These are phyloP conservation scores for Puntigrus tetrazona DNA, from an alignment of 2,113 vertebrate genomes.

Conservation along the genomic window DNA sequence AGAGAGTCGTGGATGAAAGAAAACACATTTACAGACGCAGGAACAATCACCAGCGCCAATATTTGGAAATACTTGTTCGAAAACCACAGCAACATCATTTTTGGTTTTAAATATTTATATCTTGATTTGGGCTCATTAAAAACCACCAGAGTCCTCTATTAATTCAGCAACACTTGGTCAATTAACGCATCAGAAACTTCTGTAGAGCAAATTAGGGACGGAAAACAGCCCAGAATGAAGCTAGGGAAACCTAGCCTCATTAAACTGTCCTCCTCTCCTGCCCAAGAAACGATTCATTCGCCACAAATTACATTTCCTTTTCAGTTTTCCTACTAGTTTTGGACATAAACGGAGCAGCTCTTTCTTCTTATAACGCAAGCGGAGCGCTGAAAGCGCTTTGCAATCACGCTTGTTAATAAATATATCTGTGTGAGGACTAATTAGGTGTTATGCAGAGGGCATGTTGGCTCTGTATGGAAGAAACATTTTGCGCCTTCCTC, in stretches of 20 bases:
- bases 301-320: not conserved
- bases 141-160: not conserved
- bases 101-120: not conserved
- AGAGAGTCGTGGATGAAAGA: not conserved
- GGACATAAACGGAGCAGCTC: not conserved
- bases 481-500: too few species aligned
- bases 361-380: not conserved
- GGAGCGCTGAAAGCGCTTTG: not conserved
- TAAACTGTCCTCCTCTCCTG: not conserved
- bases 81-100: not conserved
- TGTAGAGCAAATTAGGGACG: constrained; percentile 36
- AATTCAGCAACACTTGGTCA: constrained; percentile 14
- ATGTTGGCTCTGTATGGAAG: too few species aligned
- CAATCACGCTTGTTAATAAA: not conserved
- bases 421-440: too few species aligned
- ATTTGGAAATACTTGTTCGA: constrained; percentile 35
- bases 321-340: not conserved
- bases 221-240: constrained; percentile 46
- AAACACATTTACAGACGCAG: not conserved
- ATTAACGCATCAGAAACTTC: constrained; percentile 17
- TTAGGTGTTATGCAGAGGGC: too few species aligned
- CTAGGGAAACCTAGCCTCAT: not conserved
- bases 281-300: not conserved
- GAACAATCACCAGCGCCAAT: not conserved
- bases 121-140: not conserved